Conservation (phyloP, 2,113 vertebrate genomes). For the Taurulus bubalis region DNA sequence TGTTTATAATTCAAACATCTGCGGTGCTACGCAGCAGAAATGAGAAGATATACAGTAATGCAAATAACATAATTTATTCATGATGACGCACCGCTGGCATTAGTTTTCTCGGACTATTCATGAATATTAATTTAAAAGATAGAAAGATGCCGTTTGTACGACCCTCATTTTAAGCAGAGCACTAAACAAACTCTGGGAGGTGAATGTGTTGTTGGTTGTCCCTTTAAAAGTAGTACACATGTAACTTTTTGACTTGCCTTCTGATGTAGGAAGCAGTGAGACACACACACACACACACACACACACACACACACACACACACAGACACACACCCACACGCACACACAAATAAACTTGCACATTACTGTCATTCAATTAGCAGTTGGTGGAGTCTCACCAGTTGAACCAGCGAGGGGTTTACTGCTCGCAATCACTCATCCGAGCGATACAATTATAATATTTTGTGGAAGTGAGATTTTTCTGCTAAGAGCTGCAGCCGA, state of each 20-base stretch:
- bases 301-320: conserved; percentile 35
- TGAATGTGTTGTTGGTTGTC: conserved; percentile 57
- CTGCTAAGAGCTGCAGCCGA: conserved; percentile 35
- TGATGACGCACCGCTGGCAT: conserved; percentile 42
- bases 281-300: conserved; percentile 35
- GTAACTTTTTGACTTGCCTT: conserved; percentile 53
- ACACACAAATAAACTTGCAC: conserved; percentile 25
- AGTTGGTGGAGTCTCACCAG: conserved; percentile 41
- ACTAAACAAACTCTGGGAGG: conserved; percentile 45
- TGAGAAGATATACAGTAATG: conserved; percentile 17
- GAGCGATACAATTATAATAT: conserved; percentile 19
- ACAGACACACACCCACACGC: conserved; percentile 28
- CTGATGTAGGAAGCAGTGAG: conserved; percentile 37
- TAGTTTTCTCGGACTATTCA: conserved; percentile 48
- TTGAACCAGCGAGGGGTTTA: conserved; percentile 32
- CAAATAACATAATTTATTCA: conserved; percentile 60
- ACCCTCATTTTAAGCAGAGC: conserved; percentile 34
- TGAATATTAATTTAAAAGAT: conserved; percentile 61
- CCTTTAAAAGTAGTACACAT: conserved; percentile 65
- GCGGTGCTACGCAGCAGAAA: conserved; percentile 9
- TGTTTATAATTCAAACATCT: conserved; percentile 45
- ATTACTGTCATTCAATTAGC: conserved; percentile 61
- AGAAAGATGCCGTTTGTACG: conserved; percentile 47
- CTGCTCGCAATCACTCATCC: conserved; percentile 20
- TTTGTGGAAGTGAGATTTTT: conserved; percentile 36